Evolutionary conservation across 1,140 invertebrate genomes (phyloP).

Genomic region (Drosophila aff.): DNA sequence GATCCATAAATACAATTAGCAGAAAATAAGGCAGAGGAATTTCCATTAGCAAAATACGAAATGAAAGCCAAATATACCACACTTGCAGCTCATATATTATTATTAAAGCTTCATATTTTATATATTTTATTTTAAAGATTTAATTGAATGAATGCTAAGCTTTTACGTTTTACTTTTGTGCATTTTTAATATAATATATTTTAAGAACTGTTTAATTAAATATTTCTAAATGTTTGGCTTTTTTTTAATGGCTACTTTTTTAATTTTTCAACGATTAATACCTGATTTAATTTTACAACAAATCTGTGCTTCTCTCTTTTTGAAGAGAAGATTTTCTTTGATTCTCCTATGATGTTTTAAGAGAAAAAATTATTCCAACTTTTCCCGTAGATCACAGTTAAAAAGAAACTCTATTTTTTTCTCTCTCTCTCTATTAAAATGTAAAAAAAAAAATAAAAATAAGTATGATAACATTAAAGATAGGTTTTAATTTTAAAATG

Average conservation of each 20-base stretch:
- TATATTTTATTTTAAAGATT: neutral
- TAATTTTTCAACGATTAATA: no score
- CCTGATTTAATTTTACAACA: no score
- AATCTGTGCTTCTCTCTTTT: no score
- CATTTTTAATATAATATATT: neutral
- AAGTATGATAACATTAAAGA: neutral
- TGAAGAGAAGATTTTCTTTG: no score
- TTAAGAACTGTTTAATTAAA: neutral
- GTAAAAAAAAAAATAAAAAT: neutral
- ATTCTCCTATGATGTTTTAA: no score
- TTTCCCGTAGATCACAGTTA: no score
- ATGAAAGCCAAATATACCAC: neutral
- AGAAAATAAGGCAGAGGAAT: neutral
- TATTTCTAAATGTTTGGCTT: neutral
- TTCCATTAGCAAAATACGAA: neutral
- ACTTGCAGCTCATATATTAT: neutral
- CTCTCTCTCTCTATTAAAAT: no score
- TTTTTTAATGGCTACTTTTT: no score
- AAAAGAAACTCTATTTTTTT: no score
- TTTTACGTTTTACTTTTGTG: neutral
- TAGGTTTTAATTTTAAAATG: neutral
- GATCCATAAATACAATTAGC: constrained; percentile 1
- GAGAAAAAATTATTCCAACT: no score
- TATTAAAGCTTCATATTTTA: neutral
- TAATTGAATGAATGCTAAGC: neutral